Base-by-base conservation (phyloP, 2,888 invertebrate species). In the Dasysyrphus albostriatus region DNA sequence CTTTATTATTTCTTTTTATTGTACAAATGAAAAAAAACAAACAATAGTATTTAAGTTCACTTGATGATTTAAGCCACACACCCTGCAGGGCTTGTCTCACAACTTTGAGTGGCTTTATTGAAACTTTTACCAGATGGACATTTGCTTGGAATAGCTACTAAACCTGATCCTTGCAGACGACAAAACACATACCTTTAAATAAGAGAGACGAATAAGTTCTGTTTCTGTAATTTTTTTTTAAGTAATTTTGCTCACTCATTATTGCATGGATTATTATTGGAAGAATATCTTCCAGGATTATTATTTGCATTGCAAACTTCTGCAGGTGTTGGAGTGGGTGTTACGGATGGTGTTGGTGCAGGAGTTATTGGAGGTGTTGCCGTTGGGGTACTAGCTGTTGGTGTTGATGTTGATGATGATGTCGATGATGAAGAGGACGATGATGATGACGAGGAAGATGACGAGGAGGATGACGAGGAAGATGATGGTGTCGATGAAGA, bases 171-270 rank as follows among this genome's bases (percentile, higher is more conserved):
- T 7, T 19, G 9, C 14, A 32, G 54, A 0, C 77, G 77, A 9
- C 82, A 83, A 19, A 54, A 39, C 0, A 73, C 59, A n/a, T 83
- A 83, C 0, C 82, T 83, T 6, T 3, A 73, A 61, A 37, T 7
- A 5, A 5, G n/a, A 39, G 16, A 65, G 49, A 4, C 12, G 14
- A 61, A 44, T 24, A 14, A 42, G 8, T n/a, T 14, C 16, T 69
- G 10, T 7, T 14, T 6, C n/a, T 8, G 6, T 58, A 24, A n/a
- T 12, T 24, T 2, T 3, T 16, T 1, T 24, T 16, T 19, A 3
- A 61, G 32, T 19, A 24, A 8, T 4, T 63, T 19, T n/a, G 10
- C 77, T 72, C 3, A 83, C 82, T n/a, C 54, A 12, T 7, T 0
- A 10, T 1, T 8, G 19, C 82, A 83, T 5, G 7, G 6, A 42